Conservation (phyloP, 2,113 vertebrate genomes). For the Perccottus glenii region DNA sequence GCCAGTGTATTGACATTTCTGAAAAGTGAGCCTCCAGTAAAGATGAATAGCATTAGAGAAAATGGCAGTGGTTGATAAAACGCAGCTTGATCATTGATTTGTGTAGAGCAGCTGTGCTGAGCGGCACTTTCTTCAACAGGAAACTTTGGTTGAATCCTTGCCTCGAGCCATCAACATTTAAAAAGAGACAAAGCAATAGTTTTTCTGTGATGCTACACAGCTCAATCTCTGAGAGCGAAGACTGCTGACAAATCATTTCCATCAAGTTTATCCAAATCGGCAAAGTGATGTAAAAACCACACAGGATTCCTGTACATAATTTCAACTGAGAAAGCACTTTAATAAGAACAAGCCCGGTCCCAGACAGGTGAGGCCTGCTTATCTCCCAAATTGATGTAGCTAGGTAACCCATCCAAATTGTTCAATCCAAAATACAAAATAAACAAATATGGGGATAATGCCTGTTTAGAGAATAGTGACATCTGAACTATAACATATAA, state of each 20-base stretch:
- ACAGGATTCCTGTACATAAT: constrained; percentile 27
- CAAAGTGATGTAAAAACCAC: constrained; percentile 32
- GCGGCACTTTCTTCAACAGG: constrained; percentile 45
- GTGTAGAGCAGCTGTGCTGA: constrained; percentile 50
- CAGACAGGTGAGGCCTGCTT: constrained; percentile 31
- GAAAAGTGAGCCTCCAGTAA: constrained; percentile 54
- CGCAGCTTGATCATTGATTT: constrained; percentile 61
- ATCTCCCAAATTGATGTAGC: constrained; percentile 21
- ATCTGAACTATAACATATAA: no score
- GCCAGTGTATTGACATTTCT: constrained; percentile 55
- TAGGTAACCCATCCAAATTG: no score
- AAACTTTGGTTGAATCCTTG: constrained; percentile 48
- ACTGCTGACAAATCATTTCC: constrained; percentile 64
- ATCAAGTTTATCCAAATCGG: constrained; percentile 47
- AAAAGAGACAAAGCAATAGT: constrained; percentile 38
- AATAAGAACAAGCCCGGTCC: constrained; percentile 26
- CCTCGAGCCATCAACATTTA: constrained; percentile 54
- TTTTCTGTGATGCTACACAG: constrained; percentile 37
- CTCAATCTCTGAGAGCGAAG: constrained; percentile 26
- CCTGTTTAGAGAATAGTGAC: no score
- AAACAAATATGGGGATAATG: no score
- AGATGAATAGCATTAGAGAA: constrained; percentile 52
- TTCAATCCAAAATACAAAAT: no score
- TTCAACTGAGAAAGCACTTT: constrained; percentile 37
- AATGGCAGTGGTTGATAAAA: constrained; percentile 56